phyloP scores from a whole-genome alignment of 2,797 vertebrate genomes.

The Nasua narica region DNA sequence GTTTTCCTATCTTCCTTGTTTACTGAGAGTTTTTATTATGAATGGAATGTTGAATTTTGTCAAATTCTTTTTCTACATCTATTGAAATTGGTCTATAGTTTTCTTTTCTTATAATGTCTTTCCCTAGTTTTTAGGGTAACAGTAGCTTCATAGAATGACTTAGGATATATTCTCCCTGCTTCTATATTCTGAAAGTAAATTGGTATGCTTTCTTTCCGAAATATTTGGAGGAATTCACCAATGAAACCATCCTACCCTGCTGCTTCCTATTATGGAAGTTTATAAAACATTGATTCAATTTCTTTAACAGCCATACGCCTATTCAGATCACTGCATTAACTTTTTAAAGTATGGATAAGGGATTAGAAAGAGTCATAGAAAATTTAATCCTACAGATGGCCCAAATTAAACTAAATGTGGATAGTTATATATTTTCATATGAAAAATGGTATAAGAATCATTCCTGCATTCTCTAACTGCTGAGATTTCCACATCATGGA shows the following conservation, averaged over 20 bases:
- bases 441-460: background rate
- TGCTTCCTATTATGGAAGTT: background rate
- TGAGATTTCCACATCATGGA: background rate
- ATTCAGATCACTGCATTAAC: background rate
- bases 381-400: background rate
- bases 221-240: background rate
- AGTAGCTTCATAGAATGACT: background rate
- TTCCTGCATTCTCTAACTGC: background rate
- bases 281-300: background rate
- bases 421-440: background rate
- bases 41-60: background rate
- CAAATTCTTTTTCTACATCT: background rate
- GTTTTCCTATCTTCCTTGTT: background rate
- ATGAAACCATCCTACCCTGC: background rate
- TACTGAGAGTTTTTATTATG: background rate
- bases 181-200: background rate
- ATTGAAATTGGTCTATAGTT: background rate
- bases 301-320: background rate
- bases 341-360: background rate
- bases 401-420: background rate
- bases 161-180: background rate
- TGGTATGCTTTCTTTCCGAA: background rate
- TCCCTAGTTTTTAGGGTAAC: background rate
- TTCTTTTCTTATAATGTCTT: background rate
- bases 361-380: background rate